phyloP scores from a whole-genome alignment of 2,113 vertebrate genomes.

The Festucalex cinctus region DNA sequence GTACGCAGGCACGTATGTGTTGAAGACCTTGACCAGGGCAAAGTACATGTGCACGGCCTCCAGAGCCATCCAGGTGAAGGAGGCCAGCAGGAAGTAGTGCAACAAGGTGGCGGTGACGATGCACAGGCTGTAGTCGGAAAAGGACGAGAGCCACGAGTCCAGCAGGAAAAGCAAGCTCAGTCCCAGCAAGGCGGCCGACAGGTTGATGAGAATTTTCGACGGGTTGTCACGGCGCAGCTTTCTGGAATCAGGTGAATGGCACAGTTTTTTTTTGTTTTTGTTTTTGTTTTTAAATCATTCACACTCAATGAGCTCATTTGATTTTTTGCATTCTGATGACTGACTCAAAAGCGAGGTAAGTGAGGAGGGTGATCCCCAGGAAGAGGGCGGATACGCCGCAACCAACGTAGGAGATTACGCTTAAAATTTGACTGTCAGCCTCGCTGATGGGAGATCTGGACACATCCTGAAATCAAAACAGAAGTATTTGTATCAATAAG shows the following conservation, averaged over 20 bases:
- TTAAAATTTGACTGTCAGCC: conserved; percentile 68
- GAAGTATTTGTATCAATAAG: no score
- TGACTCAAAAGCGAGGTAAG: conserved; percentile 82
- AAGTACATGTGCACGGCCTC: conserved; percentile 87
- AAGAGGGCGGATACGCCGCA: conserved; percentile 84
- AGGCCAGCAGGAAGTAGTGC: conserved; percentile 84
- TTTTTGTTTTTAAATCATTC: no score
- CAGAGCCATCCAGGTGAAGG: conserved; percentile 89
- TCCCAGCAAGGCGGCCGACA: conserved; percentile 78
- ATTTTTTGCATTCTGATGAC: conserved; percentile 40
- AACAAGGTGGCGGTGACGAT: conserved; percentile 68
- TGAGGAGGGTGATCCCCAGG: conserved; percentile 79
- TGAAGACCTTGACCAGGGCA: conserved; percentile 87
- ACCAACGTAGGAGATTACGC: conserved; percentile 77
- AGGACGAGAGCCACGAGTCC: conserved; percentile 79
- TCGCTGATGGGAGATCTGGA: conserved; percentile 52
- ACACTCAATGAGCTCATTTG: neutral
- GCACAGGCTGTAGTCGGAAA: conserved; percentile 72
- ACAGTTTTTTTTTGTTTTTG: neutral
- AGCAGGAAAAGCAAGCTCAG: conserved; percentile 80
- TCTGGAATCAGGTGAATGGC: conserved; percentile 51
- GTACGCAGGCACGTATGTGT: conserved; percentile 80
- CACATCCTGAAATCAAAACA: conserved; percentile 71
- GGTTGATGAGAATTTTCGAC: conserved; percentile 87
- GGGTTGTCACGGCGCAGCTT: conserved; percentile 80